Evolutionary conservation across 2,888 invertebrate species (phyloP).

Genomic region (Kuschelorhynchus macadamiae): DNA sequence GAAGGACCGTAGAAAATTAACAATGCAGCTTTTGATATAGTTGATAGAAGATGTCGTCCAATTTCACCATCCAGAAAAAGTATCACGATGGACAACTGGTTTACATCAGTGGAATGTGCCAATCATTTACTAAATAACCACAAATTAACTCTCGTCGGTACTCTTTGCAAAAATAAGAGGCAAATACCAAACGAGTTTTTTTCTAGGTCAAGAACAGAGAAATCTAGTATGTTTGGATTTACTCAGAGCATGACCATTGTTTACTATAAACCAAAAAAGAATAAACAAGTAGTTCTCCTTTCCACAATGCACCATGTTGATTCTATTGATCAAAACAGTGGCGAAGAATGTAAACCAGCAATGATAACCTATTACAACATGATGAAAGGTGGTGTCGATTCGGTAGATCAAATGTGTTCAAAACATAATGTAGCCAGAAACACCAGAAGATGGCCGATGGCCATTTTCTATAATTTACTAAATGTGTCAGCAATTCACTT

Average conservation of each 20-base stretch:
- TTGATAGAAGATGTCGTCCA: conserved; percentile 11
- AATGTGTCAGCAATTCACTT: conserved; percentile 15
- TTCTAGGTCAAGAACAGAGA: conserved; percentile 22
- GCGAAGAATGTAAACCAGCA: conserved; percentile 46
- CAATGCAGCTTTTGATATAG: conserved; percentile 19
- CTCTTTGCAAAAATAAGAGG: conserved; percentile 28
- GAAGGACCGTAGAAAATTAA: conserved; percentile 13
- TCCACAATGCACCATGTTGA: conserved; percentile 42
- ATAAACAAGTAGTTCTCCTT: conserved; percentile 33
- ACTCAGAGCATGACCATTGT: no score
- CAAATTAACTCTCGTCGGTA: conserved; percentile 3
- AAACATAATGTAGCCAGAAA: conserved; percentile 33
- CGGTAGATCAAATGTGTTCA: conserved; percentile 54
- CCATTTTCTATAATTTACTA: conserved; percentile 16
- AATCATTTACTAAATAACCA: conserved; percentile 29
- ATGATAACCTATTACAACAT: conserved; percentile 56
- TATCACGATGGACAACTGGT: conserved; percentile 39
- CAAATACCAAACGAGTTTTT: conserved; percentile 32
- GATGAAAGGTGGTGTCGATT: conserved; percentile 57
- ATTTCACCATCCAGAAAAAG: conserved; percentile 20
- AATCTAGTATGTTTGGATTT: conserved; percentile 36
- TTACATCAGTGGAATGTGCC: conserved; percentile 26
- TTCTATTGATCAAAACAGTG: conserved; percentile 30
- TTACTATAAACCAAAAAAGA: conserved; percentile 31
- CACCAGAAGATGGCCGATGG: conserved; percentile 28